Evolutionary conservation across 2,797 vertebrate species (phyloP).

Genomic region (Lophius americanus): DNA sequence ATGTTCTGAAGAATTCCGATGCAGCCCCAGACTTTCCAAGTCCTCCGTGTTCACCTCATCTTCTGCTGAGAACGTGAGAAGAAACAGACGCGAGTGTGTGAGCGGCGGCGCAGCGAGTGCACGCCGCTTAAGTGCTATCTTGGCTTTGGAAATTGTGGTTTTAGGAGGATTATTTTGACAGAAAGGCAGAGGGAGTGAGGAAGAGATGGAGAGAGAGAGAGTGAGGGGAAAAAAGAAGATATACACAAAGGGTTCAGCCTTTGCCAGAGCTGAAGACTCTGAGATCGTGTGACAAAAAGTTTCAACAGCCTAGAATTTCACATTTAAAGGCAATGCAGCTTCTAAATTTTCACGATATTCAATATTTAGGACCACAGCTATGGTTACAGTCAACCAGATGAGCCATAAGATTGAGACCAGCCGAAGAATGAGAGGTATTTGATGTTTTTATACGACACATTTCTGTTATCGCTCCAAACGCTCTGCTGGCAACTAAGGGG

Average conservation of each 20-base stretch:
- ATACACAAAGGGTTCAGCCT: constrained; percentile 37
- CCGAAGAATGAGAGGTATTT: constrained; percentile 32
- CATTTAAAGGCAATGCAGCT: constrained; percentile 12
- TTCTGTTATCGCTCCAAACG: constrained; percentile 42
- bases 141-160: constrained; percentile 76
- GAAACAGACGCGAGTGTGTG: constrained; percentile 71
- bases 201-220: constrained; percentile 1
- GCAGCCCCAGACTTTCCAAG: constrained; percentile 15
- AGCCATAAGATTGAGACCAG: constrained; percentile 29
- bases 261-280: constrained; percentile 43
- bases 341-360: background rate
- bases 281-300: constrained; percentile 27
- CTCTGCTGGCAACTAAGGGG: constrained; percentile 27
- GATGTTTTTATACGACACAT: constrained; percentile 22
- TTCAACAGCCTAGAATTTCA: constrained; percentile 17
- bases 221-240: constrained; percentile 19
- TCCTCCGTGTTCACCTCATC: constrained; percentile 39
- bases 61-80: constrained; percentile 69
- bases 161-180: constrained; percentile 63
- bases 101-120: constrained; percentile 73
- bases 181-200: constrained; percentile 27
- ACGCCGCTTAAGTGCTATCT: constrained; percentile 76
- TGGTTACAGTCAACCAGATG: constrained; percentile 24
- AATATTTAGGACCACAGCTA: constrained; percentile 15
- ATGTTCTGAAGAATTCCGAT: constrained; percentile 11